These are phyloP conservation scores for Bombyx mori DNA, from an alignment of 1,140 invertebrate genomes.

Conservation along the genomic window ASM3026992v2 NC_085124.1:8373501-8374000, in stretches of 20 bases:
- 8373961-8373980: slow-evolving; percentile 37
- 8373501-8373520: too few species aligned
- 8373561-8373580: neutral
- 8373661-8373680: slow-evolving; percentile 48
- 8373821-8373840: slow-evolving; percentile 4
- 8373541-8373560: neutral
- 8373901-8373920: slow-evolving; percentile 66
- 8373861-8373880: slow-evolving; percentile 67
- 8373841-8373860: slow-evolving; percentile 13
- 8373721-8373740: too few species aligned
- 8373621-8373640: slow-evolving; percentile 30
- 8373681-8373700: neutral
- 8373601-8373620: slow-evolving; percentile 14
- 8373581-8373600: slow-evolving; percentile 52
- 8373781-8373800: neutral
- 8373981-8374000: slow-evolving; percentile 14
- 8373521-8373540: too few species aligned
- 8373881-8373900: slow-evolving; percentile 66
- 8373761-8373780: neutral
- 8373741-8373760: too few species aligned
- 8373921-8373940: slow-evolving; percentile 46
- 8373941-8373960: slow-evolving; percentile 52
- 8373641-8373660: slow-evolving; percentile 56
- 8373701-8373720: too few species aligned
- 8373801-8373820: neutral